Evolutionary conservation across 2,888 invertebrate species (phyloP).

Genomic region (Apodemia zela): DNA sequence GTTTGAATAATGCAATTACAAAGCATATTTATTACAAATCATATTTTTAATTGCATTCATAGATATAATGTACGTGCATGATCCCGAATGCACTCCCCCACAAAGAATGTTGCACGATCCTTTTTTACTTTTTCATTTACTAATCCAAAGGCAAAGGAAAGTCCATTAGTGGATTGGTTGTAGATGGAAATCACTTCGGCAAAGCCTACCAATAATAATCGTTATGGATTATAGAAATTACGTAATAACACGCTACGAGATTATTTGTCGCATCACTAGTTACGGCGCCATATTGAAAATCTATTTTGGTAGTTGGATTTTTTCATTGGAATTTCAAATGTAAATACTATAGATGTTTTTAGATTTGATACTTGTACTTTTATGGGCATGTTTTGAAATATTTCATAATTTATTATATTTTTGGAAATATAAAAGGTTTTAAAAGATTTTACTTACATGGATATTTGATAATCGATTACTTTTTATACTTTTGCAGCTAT

Average conservation of each 20-base stretch:
- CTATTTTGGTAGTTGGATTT: conserved; percentile 16
- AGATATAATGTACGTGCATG: conserved; percentile 67
- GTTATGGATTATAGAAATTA: conserved; percentile 34
- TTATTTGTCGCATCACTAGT: conserved; percentile 16
- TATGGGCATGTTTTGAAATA: conserved; percentile 6
- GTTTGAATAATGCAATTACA: conserved; percentile 15
- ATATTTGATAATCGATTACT: neutral
- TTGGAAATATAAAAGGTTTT: neutral
- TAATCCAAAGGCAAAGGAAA: conserved; percentile 57
- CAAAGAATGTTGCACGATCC: conserved; percentile 76
- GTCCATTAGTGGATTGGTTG: conserved; percentile 68
- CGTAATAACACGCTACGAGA: conserved; percentile 20
- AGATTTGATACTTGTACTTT: conserved; percentile 4
- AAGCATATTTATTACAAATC: conserved; percentile 1
- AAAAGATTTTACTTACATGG: no score
- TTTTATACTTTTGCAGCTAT: no score
- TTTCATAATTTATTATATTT: neutral
- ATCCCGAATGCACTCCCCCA: conserved; percentile 73
- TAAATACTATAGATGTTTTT: conserved; percentile 4
- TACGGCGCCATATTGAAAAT: conserved; percentile 13
- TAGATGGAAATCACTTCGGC: conserved; percentile 40
- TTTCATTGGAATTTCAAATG: neutral
- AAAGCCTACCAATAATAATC: conserved; percentile 29
- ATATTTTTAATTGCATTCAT: conserved; percentile 32
- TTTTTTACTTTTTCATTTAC: conserved; percentile 47